These are phyloP conservation scores for Pogonognathellus flavescens DNA, from an alignment of 1,140 invertebrate species.

Conservation along the genomic window DNA sequence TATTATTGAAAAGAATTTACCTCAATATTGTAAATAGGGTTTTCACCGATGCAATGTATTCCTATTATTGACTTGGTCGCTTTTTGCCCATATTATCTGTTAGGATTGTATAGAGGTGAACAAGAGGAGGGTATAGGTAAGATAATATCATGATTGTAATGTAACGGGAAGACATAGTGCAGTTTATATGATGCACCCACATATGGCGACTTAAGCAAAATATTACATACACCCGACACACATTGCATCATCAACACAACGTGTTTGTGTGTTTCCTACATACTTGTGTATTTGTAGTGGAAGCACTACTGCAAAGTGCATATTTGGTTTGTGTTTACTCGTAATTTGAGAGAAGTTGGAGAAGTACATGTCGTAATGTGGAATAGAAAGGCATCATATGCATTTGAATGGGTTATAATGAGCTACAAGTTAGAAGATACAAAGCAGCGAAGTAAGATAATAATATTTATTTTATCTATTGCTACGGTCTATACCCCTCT, in stretches of 20 bases:
- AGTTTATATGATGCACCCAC: not conserved
- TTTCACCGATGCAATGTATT: no score
- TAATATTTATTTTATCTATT: not conserved
- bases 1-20: no score
- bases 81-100: no score
- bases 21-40: no score
- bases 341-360: not conserved
- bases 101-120: no score
- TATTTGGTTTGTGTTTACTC: not conserved
- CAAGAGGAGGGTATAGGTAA: no score
- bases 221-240: not conserved
- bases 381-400: slow-evolving; percentile 29
- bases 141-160: no score
- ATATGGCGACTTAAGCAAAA: not conserved
- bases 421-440: slow-evolving; percentile 18
- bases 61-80: no score
- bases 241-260: not conserved
- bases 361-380: slow-evolving; percentile 18
- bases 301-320: not conserved
- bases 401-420: slow-evolving; percentile 39
- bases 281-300: not conserved
- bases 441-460: slow-evolving; percentile 15
- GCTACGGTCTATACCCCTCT: not conserved
- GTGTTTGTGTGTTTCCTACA: not conserved
- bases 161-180: not conserved